Evolutionary conservation across 2,888 invertebrate species (phyloP), one percentile per base, ranked within the genome.

Genomic region (Nomada flava): DNA sequence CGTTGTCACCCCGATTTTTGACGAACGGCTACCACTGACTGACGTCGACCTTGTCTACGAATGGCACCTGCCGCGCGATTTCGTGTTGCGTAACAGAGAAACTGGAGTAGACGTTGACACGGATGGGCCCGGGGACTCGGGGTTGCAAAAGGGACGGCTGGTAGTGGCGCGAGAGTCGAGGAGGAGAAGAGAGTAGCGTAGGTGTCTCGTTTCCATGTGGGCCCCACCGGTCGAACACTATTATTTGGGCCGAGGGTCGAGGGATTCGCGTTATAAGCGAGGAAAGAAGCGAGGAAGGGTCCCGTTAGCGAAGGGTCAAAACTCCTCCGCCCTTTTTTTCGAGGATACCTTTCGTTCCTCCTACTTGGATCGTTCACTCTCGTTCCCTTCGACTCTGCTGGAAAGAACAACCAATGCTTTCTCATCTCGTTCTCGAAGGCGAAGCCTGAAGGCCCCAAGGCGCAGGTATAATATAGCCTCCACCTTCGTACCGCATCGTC

Each of bases 221-320:
- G 85, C 84, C 87, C 70, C 76, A 68, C 81, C 77, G 85, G 81
- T 88, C 88, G 89, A 90, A 90, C 89, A 89, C 91, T 92, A 92
- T 92, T 91, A 93, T 92, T 92, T 91, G 88, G 87, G 87, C 88
- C 86, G 89, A 85, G 91, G 88, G 87, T 88, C 89, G 86, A 90
- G 79, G 91, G 90, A 91, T 91, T 91, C 89, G 91, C 90, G 90
- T 92, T 92, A 91, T 87, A 89, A 91, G 89, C 89, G 89, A 92
- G 90, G 36, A 89, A 90, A 87, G 89, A 91, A 92, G 92, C 91
- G 92, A 91, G 86, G 92, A 92, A 91, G 91, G 92, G 91, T 93
- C 92, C 93, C 93, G 93, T 93, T 93, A 93, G 92, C 91, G 88
- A 85, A 91, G 92, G 92, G 91, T 92, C 92, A 92, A 91, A 92